Base-by-base conservation (phyloP, 2,113 vertebrate genomes). In the Promerops cafer region DNA sequence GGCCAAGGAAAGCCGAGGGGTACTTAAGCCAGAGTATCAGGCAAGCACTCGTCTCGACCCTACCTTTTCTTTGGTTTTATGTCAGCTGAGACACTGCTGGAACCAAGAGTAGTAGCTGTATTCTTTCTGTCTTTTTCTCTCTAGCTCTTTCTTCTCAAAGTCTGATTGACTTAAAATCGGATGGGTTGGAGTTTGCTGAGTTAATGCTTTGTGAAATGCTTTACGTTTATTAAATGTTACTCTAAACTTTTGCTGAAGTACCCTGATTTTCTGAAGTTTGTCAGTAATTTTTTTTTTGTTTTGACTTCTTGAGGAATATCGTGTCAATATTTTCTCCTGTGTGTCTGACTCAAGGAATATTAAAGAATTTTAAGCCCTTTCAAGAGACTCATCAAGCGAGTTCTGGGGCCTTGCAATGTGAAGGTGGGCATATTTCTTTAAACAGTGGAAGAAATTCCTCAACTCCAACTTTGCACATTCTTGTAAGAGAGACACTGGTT, bases 21-120 rank as follows among this genome's bases (percentile, higher is more conserved):
- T 23, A 12, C 6, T 37, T 44, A 23, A 47, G 2, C 17, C 37
- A 13, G 17, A 69, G 12, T 9, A 45, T 37, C 7, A 28, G 27
- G 6, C 6, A 52, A 33, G 11, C n/a, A 8, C 2, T 0, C 17
- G 4, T 15, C 18, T 28, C 37, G 8, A 5, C 3, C 10, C 4
- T 60, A 2, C 3, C 1, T 60, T 60, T 60, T 15, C 7, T 31
- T 44, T 52, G 33, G 11, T 12, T 59, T 33, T 42, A 0, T 8
- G 10, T 8, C 39, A 28, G 6, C 13, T 33, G 22, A 33, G 37
- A 37, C 9, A 2, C 17, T 42, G 7, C 27, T 37, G 45, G 27
- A 60, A 18, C 11, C 8, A 27, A 27, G 54, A 37, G 13, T 20
- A 31, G 20, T 10, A 35, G 8, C 33, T 45, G 2, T 7, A 22